phyloP scores from a whole-genome alignment of 2,113 vertebrate species.

The Narcine bancroftii region DNA sequence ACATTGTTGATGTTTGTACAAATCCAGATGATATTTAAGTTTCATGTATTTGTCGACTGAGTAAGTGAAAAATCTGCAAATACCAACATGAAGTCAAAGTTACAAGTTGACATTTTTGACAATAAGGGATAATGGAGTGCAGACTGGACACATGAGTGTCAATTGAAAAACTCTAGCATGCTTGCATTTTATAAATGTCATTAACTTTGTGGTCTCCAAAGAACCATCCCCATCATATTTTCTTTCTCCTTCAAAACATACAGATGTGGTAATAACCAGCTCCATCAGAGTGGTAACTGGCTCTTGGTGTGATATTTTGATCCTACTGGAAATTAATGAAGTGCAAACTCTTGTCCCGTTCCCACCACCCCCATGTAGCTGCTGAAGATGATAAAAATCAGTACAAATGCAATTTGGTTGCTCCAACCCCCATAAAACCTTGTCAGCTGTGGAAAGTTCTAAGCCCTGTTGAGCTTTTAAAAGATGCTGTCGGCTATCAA shows the following conservation, averaged over 20 bases:
- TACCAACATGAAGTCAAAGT: not conserved
- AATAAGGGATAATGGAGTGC: not conserved
- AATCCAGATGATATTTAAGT: not conserved
- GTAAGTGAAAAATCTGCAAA: not conserved
- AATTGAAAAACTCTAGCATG: not conserved
- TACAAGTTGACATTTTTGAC: too few relatives aligned
- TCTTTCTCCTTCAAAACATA: not conserved
- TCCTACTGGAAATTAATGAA: not conserved
- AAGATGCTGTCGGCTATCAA: too few relatives aligned
- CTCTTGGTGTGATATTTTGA: not conserved
- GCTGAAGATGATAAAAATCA: not conserved
- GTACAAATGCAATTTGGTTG: not conserved
- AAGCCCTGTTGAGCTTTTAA: too few relatives aligned
- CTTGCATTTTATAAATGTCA: not conserved
- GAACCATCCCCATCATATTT: not conserved
- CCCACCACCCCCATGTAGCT: too few relatives aligned
- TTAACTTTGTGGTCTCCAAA: not conserved
- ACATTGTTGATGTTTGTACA: not conserved
- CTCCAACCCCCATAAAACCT: not conserved
- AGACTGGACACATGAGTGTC: not conserved
- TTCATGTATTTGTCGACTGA: not conserved
- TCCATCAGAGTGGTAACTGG: not conserved
- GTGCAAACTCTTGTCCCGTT: constrained; percentile 5
- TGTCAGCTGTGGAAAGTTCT: not conserved
- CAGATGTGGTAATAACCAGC: not conserved